Base-by-base conservation (phyloP, 2,888 invertebrate genomes). In the Xestobium rufovillosum region DNA sequence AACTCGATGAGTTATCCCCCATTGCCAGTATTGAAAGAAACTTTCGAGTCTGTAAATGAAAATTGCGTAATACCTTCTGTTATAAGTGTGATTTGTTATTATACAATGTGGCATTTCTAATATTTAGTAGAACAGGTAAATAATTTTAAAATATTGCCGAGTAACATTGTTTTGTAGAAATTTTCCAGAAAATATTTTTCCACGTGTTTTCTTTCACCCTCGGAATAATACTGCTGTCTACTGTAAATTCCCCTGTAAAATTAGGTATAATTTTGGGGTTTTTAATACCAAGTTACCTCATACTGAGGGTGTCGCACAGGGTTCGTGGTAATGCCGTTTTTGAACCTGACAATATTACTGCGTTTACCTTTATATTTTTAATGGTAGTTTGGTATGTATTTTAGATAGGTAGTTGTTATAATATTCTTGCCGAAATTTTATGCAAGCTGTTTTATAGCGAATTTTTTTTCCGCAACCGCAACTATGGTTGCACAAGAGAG, bases 401-500 rank as follows among this genome's bases (percentile, higher is more conserved):
- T 19, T 19, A 19, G 23, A n/a, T 19, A n/a, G n/a, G n/a, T n/a
- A n/a, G n/a, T n/a, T n/a, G n/a, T n/a, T n/a, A n/a, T 19, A 19
- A 19, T 19, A 19, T 19, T 6, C n/a, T 19, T 19, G 23, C 23
- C 23, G 23, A 19, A 19, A 28, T 14, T 27, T 41, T 4, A 19
- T 19, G 31, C 12, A 10, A 34, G 23, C 29, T 32, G 45, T 38
- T 38, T 60, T 60, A 46, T 42, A 65, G 65, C 60, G 79, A 81
- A 65, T 62, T 77, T 52, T 68, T 70, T 68, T 79, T 50, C 59
- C 71, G 42, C 69, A 80, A 45, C 72, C 78, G 25, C 73, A 78
- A 55, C 71, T 75, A 55, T 89, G 88, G 87, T 78, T 83, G 53
- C 79, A 81, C 61, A 76, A 88, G 42, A 75, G 89, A 49, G 91